phyloP scores from a whole-genome alignment of 2,888 invertebrate genomes.

The Hermaeophaga mercurialis region DNA sequence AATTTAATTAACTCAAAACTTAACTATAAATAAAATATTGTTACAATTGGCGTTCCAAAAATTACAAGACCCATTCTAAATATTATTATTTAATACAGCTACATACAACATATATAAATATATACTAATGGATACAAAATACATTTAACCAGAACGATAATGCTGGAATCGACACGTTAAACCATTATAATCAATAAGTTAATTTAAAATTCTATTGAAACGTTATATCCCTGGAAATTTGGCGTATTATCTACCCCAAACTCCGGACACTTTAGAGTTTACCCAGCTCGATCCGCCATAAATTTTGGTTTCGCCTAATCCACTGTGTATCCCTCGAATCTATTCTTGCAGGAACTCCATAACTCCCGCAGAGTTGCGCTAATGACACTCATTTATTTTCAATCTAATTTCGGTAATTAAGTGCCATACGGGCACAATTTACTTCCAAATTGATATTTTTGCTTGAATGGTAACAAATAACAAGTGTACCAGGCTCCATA shows the following conservation, averaged over 20 bases:
- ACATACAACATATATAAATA: too few relatives aligned
- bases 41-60: too few relatives aligned
- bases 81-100: too few relatives aligned
- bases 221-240: constrained; percentile 22
- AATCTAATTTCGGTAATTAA: constrained; percentile 49
- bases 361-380: constrained; percentile 30
- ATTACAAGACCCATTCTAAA: too few relatives aligned
- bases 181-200: constrained; percentile 18
- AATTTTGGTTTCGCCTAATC: constrained; percentile 39
- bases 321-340: constrained; percentile 29
- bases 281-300: constrained; percentile 22
- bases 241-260: constrained; percentile 23
- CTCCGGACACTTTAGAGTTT: constrained; percentile 21
- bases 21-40: too few relatives aligned
- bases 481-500: too few relatives aligned
- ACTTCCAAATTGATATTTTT: constrained; percentile 44
- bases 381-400: constrained; percentile 48
- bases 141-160: too few relatives aligned
- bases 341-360: constrained; percentile 26
- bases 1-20: too few relatives aligned
- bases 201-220: constrained; percentile 24
- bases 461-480: not conserved
- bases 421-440: constrained; percentile 42
- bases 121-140: too few relatives aligned
- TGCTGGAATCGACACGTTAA: too few relatives aligned